These are phyloP conservation scores for Drosophila sp. DNA, from an alignment of 1,140 invertebrate genomes.

Conservation along the genomic window DNA sequence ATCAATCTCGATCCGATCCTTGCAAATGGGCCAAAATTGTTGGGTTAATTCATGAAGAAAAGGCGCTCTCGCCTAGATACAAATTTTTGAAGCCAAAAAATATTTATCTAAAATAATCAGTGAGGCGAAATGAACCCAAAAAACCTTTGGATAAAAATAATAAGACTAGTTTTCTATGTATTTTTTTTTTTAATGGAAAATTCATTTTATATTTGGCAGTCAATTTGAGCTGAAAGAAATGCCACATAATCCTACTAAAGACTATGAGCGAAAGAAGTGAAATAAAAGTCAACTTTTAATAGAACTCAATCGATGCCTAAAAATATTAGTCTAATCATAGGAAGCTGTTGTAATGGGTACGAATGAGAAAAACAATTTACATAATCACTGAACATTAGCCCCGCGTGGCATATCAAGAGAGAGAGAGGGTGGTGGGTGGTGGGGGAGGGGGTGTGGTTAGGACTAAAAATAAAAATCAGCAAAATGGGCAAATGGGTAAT, in stretches of 20 bases:
- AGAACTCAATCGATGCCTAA: conserved; percentile 52
- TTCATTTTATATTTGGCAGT: background rate
- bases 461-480: conserved; percentile 66
- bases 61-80: too few species aligned
- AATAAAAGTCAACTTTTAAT: conserved; percentile 36
- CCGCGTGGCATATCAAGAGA: background rate
- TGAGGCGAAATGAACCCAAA: too few species aligned
- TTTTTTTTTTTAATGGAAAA: too few species aligned
- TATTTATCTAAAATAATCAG: too few species aligned
- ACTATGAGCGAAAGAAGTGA: background rate
- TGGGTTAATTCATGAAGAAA: too few species aligned
- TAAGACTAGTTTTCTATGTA: too few species aligned
- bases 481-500: conserved; percentile 52
- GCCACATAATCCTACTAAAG: background rate
- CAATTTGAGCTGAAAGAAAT: background rate
- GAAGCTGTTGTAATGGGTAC: conserved; percentile 38
- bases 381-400: conserved; percentile 63
- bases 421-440: background rate
- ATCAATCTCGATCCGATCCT: background rate
- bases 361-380: conserved; percentile 60
- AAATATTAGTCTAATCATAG: conserved; percentile 47
- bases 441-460: conserved; percentile 17
- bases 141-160: too few species aligned
- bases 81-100: too few species aligned
- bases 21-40: too few species aligned